Evolutionary conservation across 1,140 invertebrate genomes (phyloP).

Genomic region (Panagrolaimus sp.): DNA sequence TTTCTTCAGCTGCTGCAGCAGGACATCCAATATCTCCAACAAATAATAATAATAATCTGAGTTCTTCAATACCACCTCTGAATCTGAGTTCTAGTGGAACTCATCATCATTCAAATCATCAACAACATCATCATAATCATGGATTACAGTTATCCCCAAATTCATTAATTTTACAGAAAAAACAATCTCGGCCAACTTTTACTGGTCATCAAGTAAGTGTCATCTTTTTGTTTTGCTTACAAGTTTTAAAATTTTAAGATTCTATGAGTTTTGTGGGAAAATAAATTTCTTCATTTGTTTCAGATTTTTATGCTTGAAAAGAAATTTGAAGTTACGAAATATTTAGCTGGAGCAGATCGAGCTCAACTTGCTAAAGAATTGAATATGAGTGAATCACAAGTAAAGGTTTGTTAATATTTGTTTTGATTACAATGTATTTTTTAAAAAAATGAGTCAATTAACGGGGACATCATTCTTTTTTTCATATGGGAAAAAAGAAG

Average conservation of each 20-base stretch:
- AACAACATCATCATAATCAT: neutral
- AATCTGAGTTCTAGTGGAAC: no score
- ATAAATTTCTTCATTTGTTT: slow-evolving; percentile 14
- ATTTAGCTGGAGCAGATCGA: slow-evolving; percentile 92
- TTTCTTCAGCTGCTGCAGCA: neutral
- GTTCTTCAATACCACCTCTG: neutral
- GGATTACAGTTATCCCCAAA: slow-evolving; percentile 35
- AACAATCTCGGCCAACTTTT: slow-evolving; percentile 83
- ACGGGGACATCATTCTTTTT: no score
- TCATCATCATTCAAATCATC: neutral
- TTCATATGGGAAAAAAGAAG: no score
- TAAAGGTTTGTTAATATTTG: slow-evolving; percentile 75
- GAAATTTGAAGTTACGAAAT: slow-evolving; percentile 99
- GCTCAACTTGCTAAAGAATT: slow-evolving; percentile 95
- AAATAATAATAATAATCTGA: neutral
- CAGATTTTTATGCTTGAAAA: slow-evolving; percentile 92
- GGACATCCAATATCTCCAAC: no score
- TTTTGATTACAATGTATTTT: no score
- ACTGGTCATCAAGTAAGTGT: slow-evolving; percentile 82
- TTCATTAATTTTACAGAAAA: slow-evolving; percentile 60
- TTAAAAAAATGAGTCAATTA: no score
- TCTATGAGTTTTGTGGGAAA: no score
- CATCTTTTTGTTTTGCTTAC: no score
- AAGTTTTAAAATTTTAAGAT: no score
- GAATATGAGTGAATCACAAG: slow-evolving; percentile 99